A percentile compares a stretch with the other conserved stretches of the same genome.
phyloP scores from a whole-genome alignment of 2,888 invertebrate genomes.

The Mechanitis mazaeus region DNA sequence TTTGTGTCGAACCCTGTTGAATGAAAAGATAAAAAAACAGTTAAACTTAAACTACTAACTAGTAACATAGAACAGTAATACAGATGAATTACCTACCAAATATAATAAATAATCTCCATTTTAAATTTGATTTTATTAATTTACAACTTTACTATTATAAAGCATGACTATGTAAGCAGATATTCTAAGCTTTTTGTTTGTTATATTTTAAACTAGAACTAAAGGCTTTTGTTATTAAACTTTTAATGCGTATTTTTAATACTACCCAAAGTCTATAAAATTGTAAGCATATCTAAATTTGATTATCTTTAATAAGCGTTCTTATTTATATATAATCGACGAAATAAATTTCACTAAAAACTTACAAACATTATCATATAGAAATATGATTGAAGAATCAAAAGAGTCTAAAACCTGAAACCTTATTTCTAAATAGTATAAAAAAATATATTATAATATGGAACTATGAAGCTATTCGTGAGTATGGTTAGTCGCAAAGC shows the following conservation, averaged over 20 bases:
- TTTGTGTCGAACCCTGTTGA: constrained; percentile 79
- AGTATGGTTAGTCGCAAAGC: constrained; percentile 68
- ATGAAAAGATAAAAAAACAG: constrained; percentile 6
- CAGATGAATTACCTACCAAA: not conserved
- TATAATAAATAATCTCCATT: not conserved
- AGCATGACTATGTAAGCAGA: constrained; percentile 3
- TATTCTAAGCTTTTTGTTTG: constrained; percentile 1
- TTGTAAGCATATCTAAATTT: constrained; percentile 4
- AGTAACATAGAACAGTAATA: not conserved
- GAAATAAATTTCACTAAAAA: too few species aligned
- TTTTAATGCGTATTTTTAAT: constrained; percentile 1
- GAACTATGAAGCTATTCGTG: constrained; percentile 15
- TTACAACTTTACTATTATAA: constrained; percentile 6
- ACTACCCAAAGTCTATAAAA: not conserved
- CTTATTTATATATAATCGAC: too few species aligned
- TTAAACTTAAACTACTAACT: not conserved
- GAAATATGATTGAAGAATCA: too few species aligned
- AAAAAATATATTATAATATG: not conserved
- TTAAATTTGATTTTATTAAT: constrained; percentile 1
- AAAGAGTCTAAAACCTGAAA: too few species aligned
- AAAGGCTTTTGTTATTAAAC: not conserved
- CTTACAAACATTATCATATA: too few species aligned
- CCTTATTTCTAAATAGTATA: not conserved
- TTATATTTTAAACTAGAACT: not conserved
- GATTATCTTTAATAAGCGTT: not conserved